Evolutionary conservation across 2,888 invertebrate species (phyloP).

Genomic region (Octodonta nipae): DNA sequence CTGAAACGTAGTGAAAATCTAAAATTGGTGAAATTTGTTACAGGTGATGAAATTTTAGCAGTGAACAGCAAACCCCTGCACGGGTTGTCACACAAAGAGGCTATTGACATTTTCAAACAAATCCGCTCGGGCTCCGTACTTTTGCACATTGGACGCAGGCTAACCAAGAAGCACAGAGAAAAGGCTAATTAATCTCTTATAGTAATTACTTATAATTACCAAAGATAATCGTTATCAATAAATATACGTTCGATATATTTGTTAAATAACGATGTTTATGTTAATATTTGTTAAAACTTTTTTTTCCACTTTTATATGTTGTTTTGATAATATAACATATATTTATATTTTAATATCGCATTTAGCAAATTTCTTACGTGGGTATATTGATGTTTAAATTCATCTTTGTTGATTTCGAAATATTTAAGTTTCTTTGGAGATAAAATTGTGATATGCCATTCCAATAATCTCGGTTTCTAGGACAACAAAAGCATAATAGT

Average conservation of each 20-base stretch:
- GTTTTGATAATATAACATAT: no score
- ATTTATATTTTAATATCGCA: no score
- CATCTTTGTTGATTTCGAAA: no score
- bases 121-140: conserved; percentile 64
- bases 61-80: conserved; percentile 67
- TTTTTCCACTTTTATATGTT: no score
- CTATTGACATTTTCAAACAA: conserved; percentile 65
- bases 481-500: no score
- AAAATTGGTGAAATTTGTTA: no score
- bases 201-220: background rate
- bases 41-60: conserved; percentile 70
- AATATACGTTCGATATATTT: background rate
- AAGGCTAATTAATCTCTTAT: conserved; percentile 19
- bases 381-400: no score
- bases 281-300: background rate
- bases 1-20: no score
- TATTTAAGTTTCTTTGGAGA: no score
- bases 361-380: no score
- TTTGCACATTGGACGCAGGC: conserved; percentile 52
- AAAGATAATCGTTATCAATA: background rate
- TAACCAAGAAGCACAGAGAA: conserved; percentile 29
- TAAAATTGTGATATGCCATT: no score
- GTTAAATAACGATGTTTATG: background rate
- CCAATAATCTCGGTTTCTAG: no score
- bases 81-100: conserved; percentile 65